Evolutionary conservation across 2,888 invertebrate genomes (phyloP), one percentile per base, ranked within the genome.

Genomic region (Chrysolina oricalcia): DNA sequence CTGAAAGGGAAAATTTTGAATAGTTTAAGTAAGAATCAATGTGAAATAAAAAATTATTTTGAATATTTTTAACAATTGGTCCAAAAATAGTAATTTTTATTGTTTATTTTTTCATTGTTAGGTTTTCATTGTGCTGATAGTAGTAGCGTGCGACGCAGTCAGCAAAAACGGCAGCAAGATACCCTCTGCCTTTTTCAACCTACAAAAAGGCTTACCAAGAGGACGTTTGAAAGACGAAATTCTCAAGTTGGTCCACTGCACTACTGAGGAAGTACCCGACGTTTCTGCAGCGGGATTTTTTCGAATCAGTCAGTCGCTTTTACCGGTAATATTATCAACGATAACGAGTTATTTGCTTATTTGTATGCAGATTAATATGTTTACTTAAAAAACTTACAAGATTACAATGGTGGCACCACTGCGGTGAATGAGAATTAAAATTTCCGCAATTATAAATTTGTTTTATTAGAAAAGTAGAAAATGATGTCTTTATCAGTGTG

Each of bases 301-400:
- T 13, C 56, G 23, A 11, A 21, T 56, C 56, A 56, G 13, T 11
- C 15, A 21, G 23, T 56, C 56, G 11, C 23, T 56, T 10, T 21
- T 56, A 56, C 56, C 56, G 15, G 56, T 56, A 23, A 56, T 21
- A 56, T 13, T 56, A 56, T 15, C 56, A 21, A 56, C 56, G 23
- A 56, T 56, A 19, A 56, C 21, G 11, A 56, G 56, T 23, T 56
- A 21, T 23, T 13, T 56, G 56, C 11, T 56, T 5, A 56, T 56
- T 23, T 56, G 56, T 56, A 56, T 56, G 8, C 56, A 56, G 23
- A 21, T 56, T 11, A 56, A 56, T 19, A 56, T 56, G 56, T 56
- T 21, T 6, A 19, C 19, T 11, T 56, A 13, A 15, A 48, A 11
- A 3, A 17, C n/a, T 17, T 17, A 17, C n/a, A 5, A 2, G 2